These are phyloP conservation scores for Rhingia rostrata DNA, from an alignment of 2,888 invertebrate species.

Conservation along the genomic window DNA sequence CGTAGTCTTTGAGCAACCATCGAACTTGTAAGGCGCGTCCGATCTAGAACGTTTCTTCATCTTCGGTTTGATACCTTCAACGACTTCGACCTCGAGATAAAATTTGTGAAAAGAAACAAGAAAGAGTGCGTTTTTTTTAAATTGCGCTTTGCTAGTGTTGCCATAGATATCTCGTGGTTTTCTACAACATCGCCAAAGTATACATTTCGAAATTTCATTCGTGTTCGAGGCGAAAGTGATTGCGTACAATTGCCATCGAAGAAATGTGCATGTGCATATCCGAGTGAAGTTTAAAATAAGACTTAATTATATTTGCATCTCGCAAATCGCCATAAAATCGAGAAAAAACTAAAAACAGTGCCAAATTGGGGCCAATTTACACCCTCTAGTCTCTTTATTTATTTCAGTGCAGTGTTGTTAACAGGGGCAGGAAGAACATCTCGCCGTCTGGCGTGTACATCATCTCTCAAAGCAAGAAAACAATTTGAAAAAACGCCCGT, in stretches of 20 bases:
- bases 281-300: constrained; percentile 21
- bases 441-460: constrained; percentile 33
- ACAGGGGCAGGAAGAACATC: constrained; percentile 39
- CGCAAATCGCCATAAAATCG: constrained; percentile 4
- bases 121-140: too few relatives aligned
- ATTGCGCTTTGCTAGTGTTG: neutral
- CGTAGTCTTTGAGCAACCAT: constrained; percentile 71
- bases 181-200: neutral
- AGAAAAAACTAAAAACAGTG: constrained; percentile 20
- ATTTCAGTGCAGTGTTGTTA: neutral
- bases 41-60: constrained; percentile 56
- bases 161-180: neutral
- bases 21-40: constrained; percentile 58
- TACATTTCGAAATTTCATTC: neutral
- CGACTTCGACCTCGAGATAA: constrained; percentile 8
- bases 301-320: constrained; percentile 5
- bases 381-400: constrained; percentile 6
- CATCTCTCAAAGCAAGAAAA: neutral
- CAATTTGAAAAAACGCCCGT: neutral
- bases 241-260: neutral
- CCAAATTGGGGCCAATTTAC: constrained; percentile 37
- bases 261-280: constrained; percentile 12
- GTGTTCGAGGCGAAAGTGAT: neutral
- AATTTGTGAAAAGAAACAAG: neutral
- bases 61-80: constrained; percentile 1